These are phyloP conservation scores for Apus apus DNA, from an alignment of 2,113 vertebrate genomes.

Conservation along the genomic window DNA sequence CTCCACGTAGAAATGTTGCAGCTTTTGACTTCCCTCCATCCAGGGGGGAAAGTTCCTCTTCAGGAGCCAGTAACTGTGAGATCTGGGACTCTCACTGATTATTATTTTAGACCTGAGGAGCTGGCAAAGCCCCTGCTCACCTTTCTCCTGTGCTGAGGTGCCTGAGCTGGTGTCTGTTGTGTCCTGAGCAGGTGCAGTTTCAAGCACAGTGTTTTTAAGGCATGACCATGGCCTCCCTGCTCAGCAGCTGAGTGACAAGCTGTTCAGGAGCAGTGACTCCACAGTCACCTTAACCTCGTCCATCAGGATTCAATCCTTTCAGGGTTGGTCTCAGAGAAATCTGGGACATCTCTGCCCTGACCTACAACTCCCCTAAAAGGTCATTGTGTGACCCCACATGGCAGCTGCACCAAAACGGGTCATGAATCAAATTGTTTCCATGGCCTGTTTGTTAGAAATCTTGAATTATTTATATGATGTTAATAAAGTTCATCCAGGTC, in stretches of 20 bases:
- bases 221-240: background rate
- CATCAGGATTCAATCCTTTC: background rate
- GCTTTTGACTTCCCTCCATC: background rate
- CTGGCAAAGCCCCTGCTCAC: background rate
- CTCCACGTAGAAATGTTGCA: background rate
- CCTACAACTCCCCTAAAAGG: background rate
- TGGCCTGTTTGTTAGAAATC: background rate
- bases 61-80: background rate
- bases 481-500: background rate
- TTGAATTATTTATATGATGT: background rate
- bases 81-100: background rate
- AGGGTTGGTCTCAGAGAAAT: background rate
- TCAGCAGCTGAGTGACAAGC: background rate
- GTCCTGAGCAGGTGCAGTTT: fast-evolving
- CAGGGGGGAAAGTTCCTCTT: background rate
- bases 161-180: background rate
- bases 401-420: background rate
- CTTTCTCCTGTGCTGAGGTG: background rate
- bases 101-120: background rate
- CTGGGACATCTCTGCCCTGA: background rate
- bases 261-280: background rate
- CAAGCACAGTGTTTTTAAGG: background rate
- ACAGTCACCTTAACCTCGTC: background rate
- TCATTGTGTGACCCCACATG: background rate
- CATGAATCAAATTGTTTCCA: background rate